Evolutionary conservation across 2,113 vertebrate species (phyloP).

Genomic region (Lipotes vexillifer): DNA sequence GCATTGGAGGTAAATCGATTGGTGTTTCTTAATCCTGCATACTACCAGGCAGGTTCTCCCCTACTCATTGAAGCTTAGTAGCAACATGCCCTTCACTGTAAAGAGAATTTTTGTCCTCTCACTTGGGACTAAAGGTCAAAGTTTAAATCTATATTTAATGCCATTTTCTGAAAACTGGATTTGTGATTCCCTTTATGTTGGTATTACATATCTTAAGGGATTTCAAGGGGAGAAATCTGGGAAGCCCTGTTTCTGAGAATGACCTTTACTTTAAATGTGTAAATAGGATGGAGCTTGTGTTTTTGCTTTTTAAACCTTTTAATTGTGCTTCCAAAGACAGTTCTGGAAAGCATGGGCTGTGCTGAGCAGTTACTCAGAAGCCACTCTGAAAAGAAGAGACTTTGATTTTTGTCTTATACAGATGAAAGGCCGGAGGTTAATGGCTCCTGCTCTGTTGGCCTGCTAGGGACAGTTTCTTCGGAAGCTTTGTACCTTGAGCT

Average conservation of each 20-base stretch:
- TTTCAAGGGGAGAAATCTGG: constrained; percentile 75
- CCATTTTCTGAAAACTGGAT: constrained; percentile 79
- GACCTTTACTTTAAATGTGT: constrained; percentile 77
- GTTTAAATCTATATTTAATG: constrained; percentile 81
- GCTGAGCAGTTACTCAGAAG: constrained; percentile 57
- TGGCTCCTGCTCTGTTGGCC: constrained; percentile 62
- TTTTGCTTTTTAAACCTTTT: constrained; percentile 73
- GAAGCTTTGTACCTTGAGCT: constrained; percentile 70
- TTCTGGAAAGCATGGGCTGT: constrained; percentile 70
- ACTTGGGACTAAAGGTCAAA: constrained; percentile 78
- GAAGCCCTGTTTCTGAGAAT: constrained; percentile 74
- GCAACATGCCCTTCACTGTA: constrained; percentile 67
- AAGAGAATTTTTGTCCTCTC: constrained; percentile 76
- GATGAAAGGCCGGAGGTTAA: constrained; percentile 72
- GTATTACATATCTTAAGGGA: constrained; percentile 78
- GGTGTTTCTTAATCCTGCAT: constrained; percentile 72
- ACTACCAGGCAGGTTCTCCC: constrained; percentile 69
- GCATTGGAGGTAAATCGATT: constrained; percentile 75
- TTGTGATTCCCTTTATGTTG: constrained; percentile 79
- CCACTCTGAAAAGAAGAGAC: constrained; percentile 67
- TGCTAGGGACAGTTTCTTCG: constrained; percentile 66
- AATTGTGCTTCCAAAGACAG: constrained; percentile 76
- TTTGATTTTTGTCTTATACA: constrained; percentile 76
- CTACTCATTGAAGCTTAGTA: constrained; percentile 75
- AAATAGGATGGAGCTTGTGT: constrained; percentile 74